Evolutionary conservation across 2,113 vertebrate species (phyloP).

Genomic region (Perca schrenkii): DNA sequence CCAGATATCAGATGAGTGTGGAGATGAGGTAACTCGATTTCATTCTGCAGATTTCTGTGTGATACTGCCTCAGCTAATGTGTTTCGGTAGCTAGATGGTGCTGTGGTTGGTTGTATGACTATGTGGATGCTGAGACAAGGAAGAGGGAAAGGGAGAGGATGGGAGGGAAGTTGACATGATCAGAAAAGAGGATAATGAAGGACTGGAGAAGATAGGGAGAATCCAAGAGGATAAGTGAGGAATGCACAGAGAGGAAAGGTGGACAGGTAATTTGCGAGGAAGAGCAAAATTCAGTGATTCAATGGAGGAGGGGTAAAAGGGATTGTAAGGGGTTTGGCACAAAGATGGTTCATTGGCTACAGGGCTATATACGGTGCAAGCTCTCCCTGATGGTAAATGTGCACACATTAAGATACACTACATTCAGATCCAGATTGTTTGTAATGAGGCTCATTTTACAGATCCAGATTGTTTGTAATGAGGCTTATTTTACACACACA

Average conservation of each 20-base stretch:
- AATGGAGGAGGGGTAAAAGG: constrained; percentile 1
- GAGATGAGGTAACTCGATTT: not conserved
- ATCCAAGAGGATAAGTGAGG: constrained; percentile 20
- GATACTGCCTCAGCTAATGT: not conserved
- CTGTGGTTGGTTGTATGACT: constrained; percentile 9
- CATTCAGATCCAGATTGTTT: not conserved
- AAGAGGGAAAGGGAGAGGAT: not conserved
- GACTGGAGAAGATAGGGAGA: not conserved
- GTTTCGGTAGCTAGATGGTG: constrained; percentile 12
- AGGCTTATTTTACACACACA: not conserved
- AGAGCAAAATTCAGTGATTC: constrained; percentile 39
- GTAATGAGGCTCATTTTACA: not conserved
- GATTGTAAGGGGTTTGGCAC: too few species aligned
- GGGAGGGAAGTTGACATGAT: constrained; percentile 3
- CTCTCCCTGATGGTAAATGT: not conserved
- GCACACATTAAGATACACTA: not conserved
- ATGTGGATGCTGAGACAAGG: not conserved
- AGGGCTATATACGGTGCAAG: not conserved
- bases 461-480: not conserved
- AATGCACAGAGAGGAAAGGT: constrained; percentile 33
- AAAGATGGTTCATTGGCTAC: not conserved
- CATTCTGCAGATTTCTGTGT: constrained; percentile 6
- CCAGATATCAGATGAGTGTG: not conserved
- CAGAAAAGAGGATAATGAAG: constrained; percentile 22
- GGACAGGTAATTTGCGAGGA: constrained; percentile 61